Base-by-base conservation (phyloP, 2,888 invertebrate species). In the Drosophila lutescens region DNA sequence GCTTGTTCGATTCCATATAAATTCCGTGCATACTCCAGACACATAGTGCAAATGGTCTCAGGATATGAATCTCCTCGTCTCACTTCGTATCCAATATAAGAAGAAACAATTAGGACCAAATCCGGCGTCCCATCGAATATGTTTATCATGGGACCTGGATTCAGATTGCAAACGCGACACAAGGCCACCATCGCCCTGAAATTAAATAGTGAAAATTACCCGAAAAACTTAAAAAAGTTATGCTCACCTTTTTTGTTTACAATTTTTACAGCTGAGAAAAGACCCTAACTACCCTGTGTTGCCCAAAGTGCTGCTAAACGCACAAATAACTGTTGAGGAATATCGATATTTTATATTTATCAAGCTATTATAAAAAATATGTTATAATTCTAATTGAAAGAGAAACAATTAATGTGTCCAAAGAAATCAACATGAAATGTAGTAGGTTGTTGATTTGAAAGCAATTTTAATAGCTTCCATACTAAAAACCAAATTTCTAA, bases 121-220 rank as follows among this genome's bases (percentile, higher is more conserved):
- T 50, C 10, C 2, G 23, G 9, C 2, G 26, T 23, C 10, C 17
- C 26, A 38, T 38, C 36, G 26, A 57, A 57, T 15, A 57, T 57
- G 26, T 49, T 57, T 15, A 38, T 49, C 9, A 17, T 12, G 15
- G 6, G 5, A 12, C 6, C 23, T 12, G 23, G 17, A 5, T 8
- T 49, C 4, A n/a, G 34, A 15, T 23, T 26, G 13, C 56, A 56
- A 23, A 54, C 26, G 10, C 58, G 17, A 13, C 55, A 58, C 12
- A 58, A n/a, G 17, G 38, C 0, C n/a, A 20, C 20, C 30, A 54
- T 58, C 8, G 20, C 8, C 40, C 30, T 41, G 17, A 44, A 46
- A 47, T 17, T 12, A 2, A 12, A 32, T 47, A 32, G 2, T 10
- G 4, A 12, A 10, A 47, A 6, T 17, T 15, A 10, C 13, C 6